Evolutionary conservation across 2,113 vertebrate species (phyloP).

Genomic region (Anhinga rufa): DNA sequence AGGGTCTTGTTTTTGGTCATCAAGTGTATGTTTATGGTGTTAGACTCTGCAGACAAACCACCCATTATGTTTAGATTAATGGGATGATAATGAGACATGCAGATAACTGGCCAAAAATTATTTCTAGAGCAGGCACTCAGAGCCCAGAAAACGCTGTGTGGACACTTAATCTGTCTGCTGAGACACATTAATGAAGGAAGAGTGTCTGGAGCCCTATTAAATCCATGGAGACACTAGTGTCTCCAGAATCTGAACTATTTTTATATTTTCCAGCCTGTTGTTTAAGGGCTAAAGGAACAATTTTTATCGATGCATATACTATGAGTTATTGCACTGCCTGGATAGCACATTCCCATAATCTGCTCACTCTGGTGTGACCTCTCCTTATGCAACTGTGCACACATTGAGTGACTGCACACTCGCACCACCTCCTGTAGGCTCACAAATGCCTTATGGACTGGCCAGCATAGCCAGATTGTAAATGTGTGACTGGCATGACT

Average conservation of each 20-base stretch:
- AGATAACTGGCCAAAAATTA: not conserved
- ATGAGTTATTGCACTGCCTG: not conserved
- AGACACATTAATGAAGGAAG: not conserved
- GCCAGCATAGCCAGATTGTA: not conserved
- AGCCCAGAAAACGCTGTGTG: not conserved
- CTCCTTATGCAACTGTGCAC: not conserved
- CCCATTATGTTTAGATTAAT: not conserved
- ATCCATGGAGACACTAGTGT: not conserved
- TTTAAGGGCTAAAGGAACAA: not conserved
- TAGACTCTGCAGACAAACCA: not conserved
- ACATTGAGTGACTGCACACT: rapidly evolving
- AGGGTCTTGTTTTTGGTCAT: not conserved
- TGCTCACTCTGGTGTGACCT: not conserved
- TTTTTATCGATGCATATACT: not conserved
- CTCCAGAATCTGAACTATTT: not conserved
- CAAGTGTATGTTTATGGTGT: not conserved
- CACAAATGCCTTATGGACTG: not conserved
- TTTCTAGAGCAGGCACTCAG: not conserved
- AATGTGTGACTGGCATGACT: not conserved
- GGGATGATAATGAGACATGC: not conserved
- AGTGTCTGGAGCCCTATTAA: not conserved
- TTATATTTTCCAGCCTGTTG: not conserved
- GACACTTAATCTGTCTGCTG: not conserved
- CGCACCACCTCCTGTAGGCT: not conserved
- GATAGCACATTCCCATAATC: not conserved